A percentile compares a stretch with the other conserved stretches of the same genome.
Evolutionary conservation across 2,113 vertebrate genomes (phyloP).

Genomic region (Carassius carassius): DNA sequence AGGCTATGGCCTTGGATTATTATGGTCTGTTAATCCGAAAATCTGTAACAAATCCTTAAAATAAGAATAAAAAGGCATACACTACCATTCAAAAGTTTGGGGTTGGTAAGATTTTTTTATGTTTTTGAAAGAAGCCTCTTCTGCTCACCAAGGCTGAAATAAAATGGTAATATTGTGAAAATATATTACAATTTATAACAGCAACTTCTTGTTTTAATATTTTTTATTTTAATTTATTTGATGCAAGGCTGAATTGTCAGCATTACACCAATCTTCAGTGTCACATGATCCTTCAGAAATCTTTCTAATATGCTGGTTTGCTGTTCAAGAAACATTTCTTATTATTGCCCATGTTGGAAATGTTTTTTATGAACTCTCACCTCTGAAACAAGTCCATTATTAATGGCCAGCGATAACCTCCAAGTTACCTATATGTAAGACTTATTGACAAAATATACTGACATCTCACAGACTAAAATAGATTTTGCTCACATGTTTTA

Average conservation of each 20-base stretch:
- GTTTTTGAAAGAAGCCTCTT: neutral
- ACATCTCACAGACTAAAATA: neutral
- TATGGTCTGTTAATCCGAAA: neutral
- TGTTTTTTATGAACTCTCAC: neutral
- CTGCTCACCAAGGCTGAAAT: neutral
- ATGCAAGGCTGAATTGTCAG: neutral
- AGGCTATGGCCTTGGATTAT: constrained; percentile 15
- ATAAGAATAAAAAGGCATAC: neutral
- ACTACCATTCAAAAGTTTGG: neutral
- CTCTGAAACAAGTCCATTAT: neutral
- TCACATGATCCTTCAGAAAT: neutral
- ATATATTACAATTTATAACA: neutral
- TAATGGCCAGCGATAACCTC: neutral
- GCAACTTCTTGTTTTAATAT: neutral
- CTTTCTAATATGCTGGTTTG: neutral
- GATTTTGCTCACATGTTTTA: neutral
- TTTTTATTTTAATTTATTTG: neutral
- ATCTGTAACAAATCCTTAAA: neutral
- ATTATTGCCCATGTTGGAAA: neutral
- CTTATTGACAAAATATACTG: neutral
- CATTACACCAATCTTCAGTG: neutral
- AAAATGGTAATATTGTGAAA: neutral
- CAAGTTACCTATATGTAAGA: neutral
- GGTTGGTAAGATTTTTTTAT: too few relatives aligned
- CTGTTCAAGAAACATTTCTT: too few relatives aligned